Evolutionary conservation across 2,113 vertebrate species (phyloP), one percentile per base, ranked within the genome.

Genomic region (Periophthalmodon schlosseri): DNA sequence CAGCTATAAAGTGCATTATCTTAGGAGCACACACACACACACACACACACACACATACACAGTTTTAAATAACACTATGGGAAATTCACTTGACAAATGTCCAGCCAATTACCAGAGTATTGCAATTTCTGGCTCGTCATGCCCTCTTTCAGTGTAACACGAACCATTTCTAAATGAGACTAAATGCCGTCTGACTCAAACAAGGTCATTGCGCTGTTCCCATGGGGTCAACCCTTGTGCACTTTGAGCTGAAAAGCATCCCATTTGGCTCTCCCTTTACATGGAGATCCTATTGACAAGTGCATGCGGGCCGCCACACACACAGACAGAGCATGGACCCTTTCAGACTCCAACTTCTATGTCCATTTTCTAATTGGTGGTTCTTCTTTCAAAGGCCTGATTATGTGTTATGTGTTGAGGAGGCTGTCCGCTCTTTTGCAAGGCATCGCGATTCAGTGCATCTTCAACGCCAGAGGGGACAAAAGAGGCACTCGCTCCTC

Each of bases 351-450:
- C 24, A 84, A 80, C 78, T 77, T 81, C 81, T 82, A 80, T 83
- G 84, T 88, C 86, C 85, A 87, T 88, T 90, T 87, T 85, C 89
- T 91, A 91, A 93, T 93, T 92, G 88, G 90, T 74, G 90, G 88
- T 87, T 91, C 87, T 83, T 85, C 87, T 91, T 88, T 92, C 87
- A 84, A 75, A 88, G 79, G 80, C 73, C 75, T 85, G 87, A 87
- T 83, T 90, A 85, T 88, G 87, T 73, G 86, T 90, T 64, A 86
- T 89, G 84, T 92, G 86, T 24, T 63, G 24, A 63, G 60, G 86
- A 88, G 90, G 80, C 73, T 65, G 81, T 88, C 82, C 83, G 84
- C 86, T 82, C 81, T 81, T 63, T 72, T 87, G 83, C 80, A 71
- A 89, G 90, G 89, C 83, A 78, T 86, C 91, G 87, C 87, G 80